A percentile compares a stretch with the other conserved stretches of the same genome.
Evolutionary conservation across 2,113 vertebrate species (phyloP).

Genomic region (Choloepus hoffmanni): DNA sequence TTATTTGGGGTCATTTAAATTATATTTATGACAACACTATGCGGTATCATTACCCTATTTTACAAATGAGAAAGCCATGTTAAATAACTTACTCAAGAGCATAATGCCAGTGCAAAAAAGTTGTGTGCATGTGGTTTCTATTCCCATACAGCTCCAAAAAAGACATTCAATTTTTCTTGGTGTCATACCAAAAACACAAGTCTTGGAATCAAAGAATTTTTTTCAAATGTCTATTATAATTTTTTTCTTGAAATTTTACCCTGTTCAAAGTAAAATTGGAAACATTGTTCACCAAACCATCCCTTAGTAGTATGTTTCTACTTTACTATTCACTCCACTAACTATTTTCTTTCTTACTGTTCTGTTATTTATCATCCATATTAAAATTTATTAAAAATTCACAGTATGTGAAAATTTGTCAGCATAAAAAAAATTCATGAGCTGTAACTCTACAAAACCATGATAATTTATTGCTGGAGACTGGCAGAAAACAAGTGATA

Average conservation of each 20-base stretch:
- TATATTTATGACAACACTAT: not conserved
- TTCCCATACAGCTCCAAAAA: not conserved
- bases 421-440: constrained; percentile 4
- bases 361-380: constrained; percentile 22
- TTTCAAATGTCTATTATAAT: not conserved
- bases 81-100: not conserved
- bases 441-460: constrained; percentile 25
- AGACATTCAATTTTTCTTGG: not conserved
- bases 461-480: constrained; percentile 11
- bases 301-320: not conserved
- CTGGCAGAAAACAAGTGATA: constrained; percentile 28
- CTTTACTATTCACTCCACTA: constrained; percentile 8
- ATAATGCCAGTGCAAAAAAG: not conserved
- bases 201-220: not conserved
- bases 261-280: constrained; percentile 33
- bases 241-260: constrained; percentile 6
- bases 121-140: not conserved
- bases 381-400: constrained; percentile 48
- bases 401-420: constrained; percentile 57
- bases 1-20: not conserved
- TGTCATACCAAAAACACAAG: constrained; percentile 18
- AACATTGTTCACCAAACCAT: constrained; percentile 33
- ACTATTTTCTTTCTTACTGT: constrained; percentile 22
- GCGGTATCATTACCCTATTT: not conserved
- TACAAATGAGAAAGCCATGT: not conserved